These are phyloP conservation scores for Onchidella celtica DNA, from an alignment of 2,888 invertebrate species.

Conservation along the genomic window DNA sequence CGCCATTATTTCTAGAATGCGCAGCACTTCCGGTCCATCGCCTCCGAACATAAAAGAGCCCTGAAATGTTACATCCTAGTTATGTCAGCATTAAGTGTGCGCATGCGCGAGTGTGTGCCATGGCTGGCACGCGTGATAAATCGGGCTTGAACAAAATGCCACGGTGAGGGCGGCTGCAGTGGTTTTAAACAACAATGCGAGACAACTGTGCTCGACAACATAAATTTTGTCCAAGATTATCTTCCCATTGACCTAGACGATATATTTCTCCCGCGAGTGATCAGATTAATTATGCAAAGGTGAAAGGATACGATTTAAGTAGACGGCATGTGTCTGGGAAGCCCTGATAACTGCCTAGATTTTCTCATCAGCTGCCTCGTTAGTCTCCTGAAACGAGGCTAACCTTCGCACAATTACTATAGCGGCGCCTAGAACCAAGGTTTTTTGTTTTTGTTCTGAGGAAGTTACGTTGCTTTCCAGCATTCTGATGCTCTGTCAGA, in stretches of 20 bases:
- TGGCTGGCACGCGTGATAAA: slow-evolving; percentile 34
- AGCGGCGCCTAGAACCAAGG: too few species aligned
- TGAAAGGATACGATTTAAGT: too few species aligned
- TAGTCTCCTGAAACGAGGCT: too few species aligned
- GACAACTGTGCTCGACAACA: neutral
- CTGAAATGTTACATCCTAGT: slow-evolving; percentile 38
- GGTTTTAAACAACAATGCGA: slow-evolving; percentile 30
- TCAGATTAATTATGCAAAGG: slow-evolving; percentile 30
- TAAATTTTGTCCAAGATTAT: neutral
- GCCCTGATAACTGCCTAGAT: neutral
- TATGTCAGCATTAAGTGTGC: slow-evolving; percentile 24
- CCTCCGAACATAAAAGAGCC: slow-evolving; percentile 26
- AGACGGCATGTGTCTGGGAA: neutral
- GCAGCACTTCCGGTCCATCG: slow-evolving; percentile 24
- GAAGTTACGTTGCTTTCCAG: too few species aligned
- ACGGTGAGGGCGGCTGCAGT: neutral
- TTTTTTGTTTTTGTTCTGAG: too few species aligned
- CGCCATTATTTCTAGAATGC: slow-evolving; percentile 25
- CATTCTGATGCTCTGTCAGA: too few species aligned
- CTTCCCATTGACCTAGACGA: slow-evolving; percentile 33
- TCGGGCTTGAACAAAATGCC: neutral
- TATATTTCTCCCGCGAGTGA: slow-evolving; percentile 1
- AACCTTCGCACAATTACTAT: too few species aligned
- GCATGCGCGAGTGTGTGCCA: neutral
- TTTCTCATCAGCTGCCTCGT: too few species aligned